Conservation (phyloP, 35 echinoderm and acorn worm genomes). For the Stichopus chloronotus region DNA sequence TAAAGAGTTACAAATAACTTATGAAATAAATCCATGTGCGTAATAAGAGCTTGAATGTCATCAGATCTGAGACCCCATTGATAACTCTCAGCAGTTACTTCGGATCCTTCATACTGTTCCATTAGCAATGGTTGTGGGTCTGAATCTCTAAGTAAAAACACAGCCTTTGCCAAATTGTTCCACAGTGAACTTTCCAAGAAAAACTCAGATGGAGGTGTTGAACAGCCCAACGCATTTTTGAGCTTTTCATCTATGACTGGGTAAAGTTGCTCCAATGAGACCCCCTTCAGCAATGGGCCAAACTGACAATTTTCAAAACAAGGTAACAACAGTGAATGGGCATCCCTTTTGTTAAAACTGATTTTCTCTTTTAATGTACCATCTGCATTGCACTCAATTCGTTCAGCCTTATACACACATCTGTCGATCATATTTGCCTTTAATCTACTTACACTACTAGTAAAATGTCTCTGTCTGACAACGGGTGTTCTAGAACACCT, state of each 20-base stretch:
- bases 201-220: neutral
- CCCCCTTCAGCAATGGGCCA: neutral
- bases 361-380: slow-evolving; percentile 15
- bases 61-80: slow-evolving; percentile 36
- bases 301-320: neutral
- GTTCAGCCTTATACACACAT: slow-evolving; percentile 20
- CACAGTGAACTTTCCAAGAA: neutral
- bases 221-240: neutral
- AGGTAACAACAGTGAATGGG: slow-evolving; percentile 26
- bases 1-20: slow-evolving; percentile 46
- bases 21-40: slow-evolving; percentile 39
- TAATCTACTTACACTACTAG: neutral
- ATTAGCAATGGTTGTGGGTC: neutral
- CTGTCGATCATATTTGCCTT: slow-evolving; percentile 22
- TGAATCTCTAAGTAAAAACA: neutral
- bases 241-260: neutral
- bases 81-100: slow-evolving; percentile 27
- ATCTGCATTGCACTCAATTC: slow-evolving; percentile 36
- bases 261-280: neutral
- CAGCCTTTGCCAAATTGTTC: neutral
- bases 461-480: neutral
- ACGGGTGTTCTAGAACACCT: neutral
- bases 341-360: slow-evolving; percentile 46
- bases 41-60: neutral
- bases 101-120: too few species aligned